These are phyloP conservation scores for Acrocera orbiculus DNA, from an alignment of 2,888 invertebrate genomes.

Conservation along the genomic window DNA sequence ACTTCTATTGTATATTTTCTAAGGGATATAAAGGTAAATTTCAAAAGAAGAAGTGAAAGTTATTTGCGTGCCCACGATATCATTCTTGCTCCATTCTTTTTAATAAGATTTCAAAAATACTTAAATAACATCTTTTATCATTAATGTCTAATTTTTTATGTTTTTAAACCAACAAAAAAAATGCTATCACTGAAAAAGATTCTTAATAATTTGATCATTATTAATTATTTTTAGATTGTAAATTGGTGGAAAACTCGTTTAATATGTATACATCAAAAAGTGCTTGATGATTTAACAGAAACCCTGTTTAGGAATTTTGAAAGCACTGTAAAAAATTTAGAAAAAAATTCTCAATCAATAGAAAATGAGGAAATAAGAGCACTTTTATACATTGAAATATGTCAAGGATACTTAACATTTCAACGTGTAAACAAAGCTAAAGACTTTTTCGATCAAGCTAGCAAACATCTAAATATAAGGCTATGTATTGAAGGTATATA, in stretches of 20 bases:
- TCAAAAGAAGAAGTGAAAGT: too few relatives aligned
- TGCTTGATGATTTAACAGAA: conserved; percentile 57
- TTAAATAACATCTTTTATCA: too few relatives aligned
- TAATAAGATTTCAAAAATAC: too few relatives aligned
- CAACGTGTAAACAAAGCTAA: conserved; percentile 54
- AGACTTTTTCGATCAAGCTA: conserved; percentile 45
- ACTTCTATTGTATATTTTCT: too few relatives aligned
- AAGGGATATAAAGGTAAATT: too few relatives aligned
- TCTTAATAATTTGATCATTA: too few relatives aligned
- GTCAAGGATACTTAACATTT: conserved; percentile 55
- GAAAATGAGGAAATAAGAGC: conserved; percentile 27
- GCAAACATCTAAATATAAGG: conserved; percentile 43
- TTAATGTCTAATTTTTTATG: too few relatives aligned
- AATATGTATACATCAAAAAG: conserved; percentile 53
- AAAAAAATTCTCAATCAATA: conserved; percentile 21
- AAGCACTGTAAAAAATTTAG: conserved; percentile 12
- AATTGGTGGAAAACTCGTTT: conserved; percentile 55
- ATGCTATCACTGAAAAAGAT: too few relatives aligned
- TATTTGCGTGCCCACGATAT: too few relatives aligned
- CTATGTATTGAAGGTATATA: conserved; percentile 47
- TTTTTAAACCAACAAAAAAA: too few relatives aligned
- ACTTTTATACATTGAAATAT: conserved; percentile 35
- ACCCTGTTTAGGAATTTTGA: too few relatives aligned
- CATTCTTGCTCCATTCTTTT: too few relatives aligned
- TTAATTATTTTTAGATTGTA: conserved; percentile 15